phyloP scores from a whole-genome alignment of 2,113 vertebrate genomes.

The Gambusia affinis region DNA sequence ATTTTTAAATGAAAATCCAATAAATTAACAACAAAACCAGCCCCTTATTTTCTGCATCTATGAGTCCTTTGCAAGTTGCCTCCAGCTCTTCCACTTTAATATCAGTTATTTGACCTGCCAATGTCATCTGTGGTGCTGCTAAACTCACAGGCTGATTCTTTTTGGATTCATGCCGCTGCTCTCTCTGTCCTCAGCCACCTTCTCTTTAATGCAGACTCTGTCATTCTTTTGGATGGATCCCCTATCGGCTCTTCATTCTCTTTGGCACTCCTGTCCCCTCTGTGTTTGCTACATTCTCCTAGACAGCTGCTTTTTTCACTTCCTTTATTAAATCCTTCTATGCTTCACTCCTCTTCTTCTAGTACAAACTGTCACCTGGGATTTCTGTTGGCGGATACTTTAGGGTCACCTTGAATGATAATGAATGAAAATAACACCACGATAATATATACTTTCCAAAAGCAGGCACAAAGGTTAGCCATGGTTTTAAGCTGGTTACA shows the following conservation, averaged over 20 bases:
- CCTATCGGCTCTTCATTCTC: neutral
- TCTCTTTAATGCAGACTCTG: neutral
- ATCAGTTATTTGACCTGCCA: neutral
- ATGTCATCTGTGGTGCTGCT: neutral
- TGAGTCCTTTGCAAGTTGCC: neutral
- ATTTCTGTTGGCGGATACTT: neutral
- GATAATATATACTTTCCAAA: neutral
- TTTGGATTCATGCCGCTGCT: neutral
- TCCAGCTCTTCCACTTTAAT: neutral
- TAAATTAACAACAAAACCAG: neutral
- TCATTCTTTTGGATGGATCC: neutral
- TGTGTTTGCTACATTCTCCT: neutral
- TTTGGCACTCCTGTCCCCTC: neutral
- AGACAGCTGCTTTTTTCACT: neutral
- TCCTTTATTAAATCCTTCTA: neutral
- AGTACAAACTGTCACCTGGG: neutral
- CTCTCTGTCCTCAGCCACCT: neutral
- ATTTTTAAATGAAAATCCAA: too few relatives aligned
- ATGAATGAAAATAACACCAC: neutral
- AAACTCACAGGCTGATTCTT: neutral
- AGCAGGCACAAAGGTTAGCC: neutral
- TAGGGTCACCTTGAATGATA: neutral
- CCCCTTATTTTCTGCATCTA: neutral
- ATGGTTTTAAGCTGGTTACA: neutral
- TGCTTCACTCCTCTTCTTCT: conserved; percentile 4